phyloP scores from a whole-genome alignment of 2,888 invertebrate species.

The Drosophila parthenogenetica region DNA sequence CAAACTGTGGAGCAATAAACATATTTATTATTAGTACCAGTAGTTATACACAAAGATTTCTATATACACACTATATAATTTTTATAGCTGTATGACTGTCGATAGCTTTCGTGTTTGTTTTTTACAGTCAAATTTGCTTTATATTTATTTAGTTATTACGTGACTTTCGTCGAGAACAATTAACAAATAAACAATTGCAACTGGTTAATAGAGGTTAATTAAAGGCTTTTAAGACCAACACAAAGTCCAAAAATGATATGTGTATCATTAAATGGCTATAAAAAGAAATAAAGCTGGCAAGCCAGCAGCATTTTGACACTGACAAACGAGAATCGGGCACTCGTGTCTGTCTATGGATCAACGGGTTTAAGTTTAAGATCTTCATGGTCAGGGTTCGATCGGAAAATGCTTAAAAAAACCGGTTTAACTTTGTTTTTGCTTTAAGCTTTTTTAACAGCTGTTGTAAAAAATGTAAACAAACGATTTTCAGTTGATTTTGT shows the following conservation, averaged over 20 bases:
- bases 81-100: neutral
- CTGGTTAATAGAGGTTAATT: constrained; percentile 11
- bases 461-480: constrained; percentile 40
- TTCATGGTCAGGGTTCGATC: constrained; percentile 70
- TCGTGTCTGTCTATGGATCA: neutral
- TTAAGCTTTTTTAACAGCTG: constrained; percentile 37
- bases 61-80: neutral
- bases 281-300: neutral
- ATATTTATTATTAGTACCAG: too few species aligned
- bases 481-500: constrained; percentile 18
- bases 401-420: constrained; percentile 27
- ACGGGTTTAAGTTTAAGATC: constrained; percentile 22
- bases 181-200: constrained; percentile 6
- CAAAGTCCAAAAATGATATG: constrained; percentile 39
- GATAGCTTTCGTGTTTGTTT: neutral
- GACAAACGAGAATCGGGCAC: constrained; percentile 12
- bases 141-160: constrained; percentile 32
- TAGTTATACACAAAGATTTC: too few species aligned
- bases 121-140: neutral
- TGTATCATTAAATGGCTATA: constrained; percentile 18
- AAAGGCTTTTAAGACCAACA: neutral
- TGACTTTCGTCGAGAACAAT: constrained; percentile 26
- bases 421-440: constrained; percentile 28
- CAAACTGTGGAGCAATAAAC: too few species aligned
- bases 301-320: constrained; percentile 11